Base-by-base conservation (phyloP, 2,113 vertebrate species). In the Heterotis niloticus region DNA sequence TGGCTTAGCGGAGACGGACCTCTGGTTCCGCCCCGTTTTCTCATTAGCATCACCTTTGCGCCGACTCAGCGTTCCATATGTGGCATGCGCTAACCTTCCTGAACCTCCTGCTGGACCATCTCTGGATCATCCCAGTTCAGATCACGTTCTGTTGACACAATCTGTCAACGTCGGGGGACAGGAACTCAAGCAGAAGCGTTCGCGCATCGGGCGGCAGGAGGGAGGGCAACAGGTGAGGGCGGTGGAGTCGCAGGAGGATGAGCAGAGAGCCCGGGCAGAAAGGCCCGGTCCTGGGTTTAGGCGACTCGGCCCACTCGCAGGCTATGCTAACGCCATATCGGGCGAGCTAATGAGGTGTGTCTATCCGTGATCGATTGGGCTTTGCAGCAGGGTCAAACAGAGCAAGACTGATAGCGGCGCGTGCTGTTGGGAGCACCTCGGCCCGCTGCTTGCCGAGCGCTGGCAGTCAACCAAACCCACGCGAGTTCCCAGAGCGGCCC, bases 311-410 rank as follows among this genome's bases (percentile, higher is more conserved):
- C n/a, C n/a, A 54, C 70, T 77, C 51, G 67, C 64, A 57, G 52
- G 76, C 67, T 23, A 26, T 1, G 68, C 68, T 18, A 51, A 24
- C 14, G 16, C 13, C n/a, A 18, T 14, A 10, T 44, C 29, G 44
- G 76, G 17, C 16, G 26, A 69, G 54, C 51, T 78, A 78, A 78
- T 78, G 76, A 78, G 64, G 76, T 26, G 12, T 20, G 54, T 69
- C 54, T 78, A 56, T 69, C 52, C 51, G 18, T 34, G 52, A 78
- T 78, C 66, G 76, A 78, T 69, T 78, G 1, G 1, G 51, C 24
- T 14, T 57, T 69, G 54, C 66, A 34, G 54, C 34, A 24, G 64
- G 76, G 76, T 78, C 76, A 59, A 69, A 59, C 5, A 54, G 52
- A 66, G 16, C 76, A 28, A 13, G 76, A 69, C 51, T 23, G 65